These are phyloP conservation scores for Acrossocheilus wenchowensis DNA, from an alignment of 2,797 vertebrate genomes.

Conservation along the genomic window DNA sequence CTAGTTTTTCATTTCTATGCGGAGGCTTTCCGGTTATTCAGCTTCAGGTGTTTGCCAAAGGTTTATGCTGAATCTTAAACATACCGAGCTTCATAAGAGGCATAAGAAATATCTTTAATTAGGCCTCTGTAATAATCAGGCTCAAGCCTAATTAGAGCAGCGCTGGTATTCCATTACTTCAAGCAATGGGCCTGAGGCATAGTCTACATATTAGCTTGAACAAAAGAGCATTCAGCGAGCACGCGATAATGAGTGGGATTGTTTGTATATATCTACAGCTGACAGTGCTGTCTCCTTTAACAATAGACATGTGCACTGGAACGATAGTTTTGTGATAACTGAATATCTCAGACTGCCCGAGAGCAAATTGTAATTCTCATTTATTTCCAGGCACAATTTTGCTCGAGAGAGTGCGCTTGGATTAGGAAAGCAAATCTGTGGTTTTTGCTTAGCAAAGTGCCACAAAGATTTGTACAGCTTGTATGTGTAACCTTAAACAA, in stretches of 20 bases:
- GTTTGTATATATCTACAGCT: conserved; percentile 25
- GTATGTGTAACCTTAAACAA: conserved; percentile 39
- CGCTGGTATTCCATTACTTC: conserved; percentile 49
- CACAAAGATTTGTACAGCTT: conserved; percentile 2
- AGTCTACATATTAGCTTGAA: conserved; percentile 51
- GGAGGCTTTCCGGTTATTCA: conserved; percentile 12
- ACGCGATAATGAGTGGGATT: conserved; percentile 19
- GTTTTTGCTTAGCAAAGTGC: conserved; percentile 13
- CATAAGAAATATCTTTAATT: conserved; percentile 49
- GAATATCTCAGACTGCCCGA: conserved; percentile 35
- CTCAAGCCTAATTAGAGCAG: conserved; percentile 53
- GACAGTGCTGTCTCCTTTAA: conserved; percentile 12
- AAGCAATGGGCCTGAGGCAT: conserved; percentile 42
- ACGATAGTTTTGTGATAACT: conserved; percentile 29
- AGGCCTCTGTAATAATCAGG: conserved; percentile 50
- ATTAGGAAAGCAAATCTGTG: conserved; percentile 15
- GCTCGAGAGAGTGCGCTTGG: conserved; percentile 3
- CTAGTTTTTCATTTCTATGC: neutral
- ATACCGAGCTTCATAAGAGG: conserved; percentile 30
- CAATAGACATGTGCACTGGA: conserved; percentile 32
- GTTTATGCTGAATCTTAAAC: conserved; percentile 43
- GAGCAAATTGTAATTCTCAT: conserved; percentile 27
- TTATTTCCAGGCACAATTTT: conserved; percentile 6
- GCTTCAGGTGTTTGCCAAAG: conserved; percentile 20
- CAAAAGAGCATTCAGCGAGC: conserved; percentile 46